Conservation (phyloP, 2,888 invertebrate genomes). For the Drosophila affinis region DNA sequence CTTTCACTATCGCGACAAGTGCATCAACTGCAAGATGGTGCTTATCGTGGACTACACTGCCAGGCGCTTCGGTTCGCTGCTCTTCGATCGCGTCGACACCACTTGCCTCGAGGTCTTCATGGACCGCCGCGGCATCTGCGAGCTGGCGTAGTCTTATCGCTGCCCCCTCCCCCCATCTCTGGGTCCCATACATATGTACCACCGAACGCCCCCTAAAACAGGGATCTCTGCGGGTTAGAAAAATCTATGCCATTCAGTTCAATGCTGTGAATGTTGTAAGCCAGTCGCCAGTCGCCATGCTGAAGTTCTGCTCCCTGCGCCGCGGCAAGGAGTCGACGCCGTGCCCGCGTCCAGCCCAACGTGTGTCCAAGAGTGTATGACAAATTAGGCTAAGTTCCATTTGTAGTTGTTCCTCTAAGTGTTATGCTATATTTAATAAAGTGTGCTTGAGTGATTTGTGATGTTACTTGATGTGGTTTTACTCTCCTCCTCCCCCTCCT, state of each 20-base stretch:
- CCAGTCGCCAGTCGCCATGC: conserved; percentile 57
- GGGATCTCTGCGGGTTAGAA: conserved; percentile 13
- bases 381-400: conserved; percentile 38
- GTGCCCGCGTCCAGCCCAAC: conserved; percentile 51
- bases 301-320: conserved; percentile 81
- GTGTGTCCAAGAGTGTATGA: conserved; percentile 73
- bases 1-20: conserved; percentile 82
- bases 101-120: conserved; percentile 78
- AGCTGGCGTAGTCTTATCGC: conserved; percentile 53
- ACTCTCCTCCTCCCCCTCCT: neutral
- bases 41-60: conserved; percentile 80
- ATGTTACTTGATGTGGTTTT: conserved; percentile 34
- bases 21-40: conserved; percentile 76
- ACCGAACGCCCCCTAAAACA: conserved; percentile 59
- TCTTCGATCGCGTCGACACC: conserved; percentile 82
- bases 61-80: conserved; percentile 80
- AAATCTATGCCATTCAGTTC: conserved; percentile 23
- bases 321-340: conserved; percentile 40
- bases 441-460: conserved; percentile 60
- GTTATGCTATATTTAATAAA: conserved; percentile 50
- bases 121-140: conserved; percentile 75
- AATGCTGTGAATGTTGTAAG: neutral
- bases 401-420: conserved; percentile 40
- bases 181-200: conserved; percentile 4
- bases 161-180: conserved; percentile 1